phyloP scores from a whole-genome alignment of 1,140 invertebrate genomes.

The Drosophila lacteicornis region DNA sequence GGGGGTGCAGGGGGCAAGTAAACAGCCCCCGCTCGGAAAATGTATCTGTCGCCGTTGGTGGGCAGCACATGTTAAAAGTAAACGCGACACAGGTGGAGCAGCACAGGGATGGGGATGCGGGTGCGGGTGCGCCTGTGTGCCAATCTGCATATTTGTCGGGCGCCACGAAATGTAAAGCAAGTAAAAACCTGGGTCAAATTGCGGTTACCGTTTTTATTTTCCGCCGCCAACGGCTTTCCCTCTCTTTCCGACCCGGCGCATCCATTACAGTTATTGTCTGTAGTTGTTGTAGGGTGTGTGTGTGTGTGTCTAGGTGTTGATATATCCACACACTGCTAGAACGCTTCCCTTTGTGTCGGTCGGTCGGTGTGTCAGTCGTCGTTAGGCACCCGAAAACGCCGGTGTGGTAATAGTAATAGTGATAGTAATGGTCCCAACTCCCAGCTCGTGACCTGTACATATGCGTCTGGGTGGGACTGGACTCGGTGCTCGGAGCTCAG shows the following conservation, averaged over 20 bases:
- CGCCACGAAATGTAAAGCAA: slow-evolving; percentile 70
- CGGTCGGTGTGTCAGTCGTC: slow-evolving; percentile 33
- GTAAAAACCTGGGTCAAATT: slow-evolving; percentile 79
- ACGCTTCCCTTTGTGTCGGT: slow-evolving; percentile 23
- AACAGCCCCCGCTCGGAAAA: slow-evolving; percentile 34
- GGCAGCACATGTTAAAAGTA: slow-evolving; percentile 74
- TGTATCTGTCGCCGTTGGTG: slow-evolving; percentile 46
- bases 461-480: slow-evolving; percentile 25
- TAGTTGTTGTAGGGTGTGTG: slow-evolving; percentile 16
- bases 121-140: slow-evolving; percentile 30
- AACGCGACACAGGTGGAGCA: slow-evolving; percentile 51
- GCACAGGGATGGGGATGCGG: not conserved
- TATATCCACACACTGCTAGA: slow-evolving; percentile 56
- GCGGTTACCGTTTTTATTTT: slow-evolving; percentile 72
- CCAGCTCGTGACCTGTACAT: slow-evolving; percentile 49
- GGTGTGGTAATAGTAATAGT: slow-evolving; percentile 34
- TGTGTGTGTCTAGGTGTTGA: slow-evolving; percentile 65
- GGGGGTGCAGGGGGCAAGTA: slow-evolving; percentile 5
- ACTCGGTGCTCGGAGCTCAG: slow-evolving; percentile 10
- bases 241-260: slow-evolving; percentile 16
- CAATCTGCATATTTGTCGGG: slow-evolving; percentile 81
- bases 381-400: slow-evolving; percentile 40
- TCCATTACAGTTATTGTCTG: slow-evolving; percentile 43
- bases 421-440: slow-evolving; percentile 24
- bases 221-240: slow-evolving; percentile 21